Evolutionary conservation across 1,140 invertebrate genomes (phyloP), one percentile per base, ranked within the genome.

Genomic region (Matsumurasca onukii): DNA sequence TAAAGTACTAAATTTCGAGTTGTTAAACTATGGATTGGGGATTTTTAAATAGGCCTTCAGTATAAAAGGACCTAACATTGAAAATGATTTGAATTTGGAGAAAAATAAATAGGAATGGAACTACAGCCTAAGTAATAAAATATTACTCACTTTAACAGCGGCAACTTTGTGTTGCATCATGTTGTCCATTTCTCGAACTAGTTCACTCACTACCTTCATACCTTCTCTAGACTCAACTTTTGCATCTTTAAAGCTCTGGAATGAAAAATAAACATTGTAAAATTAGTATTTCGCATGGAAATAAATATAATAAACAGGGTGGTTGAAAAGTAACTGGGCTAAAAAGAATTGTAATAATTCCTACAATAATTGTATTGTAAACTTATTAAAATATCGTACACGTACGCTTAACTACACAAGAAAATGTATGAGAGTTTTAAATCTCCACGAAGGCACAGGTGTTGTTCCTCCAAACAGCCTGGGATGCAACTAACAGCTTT

Each of bases 81-180:
- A n/a, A n/a, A n/a, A n/a, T n/a, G n/a, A n/a, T n/a, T n/a, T n/a
- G n/a, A n/a, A n/a, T n/a, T n/a, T n/a, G n/a, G n/a, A n/a, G n/a
- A n/a, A n/a, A n/a, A n/a, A n/a, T n/a, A n/a, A n/a, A n/a, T n/a
- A n/a, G n/a, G n/a, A n/a, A n/a, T n/a, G n/a, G n/a, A n/a, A n/a
- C n/a, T n/a, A n/a, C n/a, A n/a, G n/a, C n/a, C n/a, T n/a, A n/a
- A n/a, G n/a, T n/a, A n/a, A n/a, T n/a, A n/a, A n/a, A n/a, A n/a
- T n/a, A n/a, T n/a, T n/a, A 69, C 76, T 77, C 80, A 90, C 88
- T 80, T 86, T 88, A 20, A 94, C 90, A 15, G 92, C 91, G 70
- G 90, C 90, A 68, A 93, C 88, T 82, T 93, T 94, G 1, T 90
- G 83, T 68, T 89, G 87, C 87, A 93, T 91, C 90, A 93, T 92